Base-by-base conservation (phyloP, 2,888 invertebrate species). In the Bombylius discolor region DNA sequence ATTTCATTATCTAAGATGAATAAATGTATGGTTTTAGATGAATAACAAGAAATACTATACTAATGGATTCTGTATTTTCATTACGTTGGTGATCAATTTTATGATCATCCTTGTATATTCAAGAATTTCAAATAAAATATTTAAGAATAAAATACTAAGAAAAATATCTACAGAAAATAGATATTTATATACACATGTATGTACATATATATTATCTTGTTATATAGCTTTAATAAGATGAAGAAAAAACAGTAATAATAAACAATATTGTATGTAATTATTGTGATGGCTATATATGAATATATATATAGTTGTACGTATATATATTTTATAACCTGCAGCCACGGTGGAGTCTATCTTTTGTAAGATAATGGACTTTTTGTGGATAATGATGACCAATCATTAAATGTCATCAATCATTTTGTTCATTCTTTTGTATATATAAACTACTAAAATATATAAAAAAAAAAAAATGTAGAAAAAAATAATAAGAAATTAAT, bases 331-430 rank as follows among this genome's bases (percentile, higher is more conserved):
- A 49, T 53, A 48, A 23, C n/a, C 42, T 42, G 5, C 39, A 42
- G 45, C n/a, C 53, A 46, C 12, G 36, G 6, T 14, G 23, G 33
- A 32, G 14, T 36, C 49, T 32, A 36, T 36, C 9, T 36, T 36
- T 11, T 4, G 8, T 42, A 11, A 7, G 39, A 42, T 42, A 42
- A 42, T 42, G 39, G 39, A 42, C 39, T 42, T 42, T 42, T 42
- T 42, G 49, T 44, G 54, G 53, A 56, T 58, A 58, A 54, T 53
- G 58, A 53, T 53, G 48, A 33, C 44, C 48, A 58, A 56, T 58
- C 58, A 56, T 54, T 53, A 53, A 44, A 39, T 48, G 56, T 49
- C 56, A 58, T 58, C 56, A 58, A 58, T 58, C 58, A 58, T 54
- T 44, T 33, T 42, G 13, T 42, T 42, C 39, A 11, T 42, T 36